These are phyloP conservation scores for Mus caroli DNA, from an alignment of 2,797 vertebrate genomes.

Conservation along the genomic window DNA sequence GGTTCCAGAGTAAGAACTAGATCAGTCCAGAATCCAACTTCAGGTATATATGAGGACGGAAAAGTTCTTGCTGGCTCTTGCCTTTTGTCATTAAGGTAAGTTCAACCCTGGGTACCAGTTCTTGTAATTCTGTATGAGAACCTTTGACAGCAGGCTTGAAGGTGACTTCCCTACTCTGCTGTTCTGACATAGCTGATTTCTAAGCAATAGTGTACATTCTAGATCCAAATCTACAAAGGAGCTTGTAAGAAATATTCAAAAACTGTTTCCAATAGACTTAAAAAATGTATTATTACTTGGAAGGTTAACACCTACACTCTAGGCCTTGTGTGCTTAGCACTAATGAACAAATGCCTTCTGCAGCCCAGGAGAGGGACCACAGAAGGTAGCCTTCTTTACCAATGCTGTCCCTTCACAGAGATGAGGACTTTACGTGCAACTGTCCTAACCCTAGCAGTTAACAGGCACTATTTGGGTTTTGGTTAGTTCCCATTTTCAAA, in stretches of 20 bases:
- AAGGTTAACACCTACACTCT: background rate
- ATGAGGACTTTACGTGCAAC: background rate
- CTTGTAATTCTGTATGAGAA: background rate
- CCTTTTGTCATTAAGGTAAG: background rate
- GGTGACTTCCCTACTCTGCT: background rate
- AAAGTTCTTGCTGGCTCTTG: background rate
- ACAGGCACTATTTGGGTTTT: background rate
- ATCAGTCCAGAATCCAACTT: background rate
- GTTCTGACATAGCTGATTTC: background rate
- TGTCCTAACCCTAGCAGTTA: background rate
- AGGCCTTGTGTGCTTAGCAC: background rate
- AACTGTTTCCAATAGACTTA: background rate
- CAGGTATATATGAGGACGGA: background rate
- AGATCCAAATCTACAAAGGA: background rate
- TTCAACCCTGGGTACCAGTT: background rate
- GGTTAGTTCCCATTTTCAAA: background rate
- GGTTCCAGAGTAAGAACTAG: background rate
- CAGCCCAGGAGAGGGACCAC: background rate
- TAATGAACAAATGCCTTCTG: constrained; percentile 12
- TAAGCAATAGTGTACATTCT: background rate
- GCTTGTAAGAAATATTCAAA: background rate
- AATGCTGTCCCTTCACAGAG: background rate
- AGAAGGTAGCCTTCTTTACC: background rate
- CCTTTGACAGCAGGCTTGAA: background rate
- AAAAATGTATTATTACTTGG: background rate